phyloP scores from a whole-genome alignment of 2,797 vertebrate genomes.

The Scleropages formosus region DNA sequence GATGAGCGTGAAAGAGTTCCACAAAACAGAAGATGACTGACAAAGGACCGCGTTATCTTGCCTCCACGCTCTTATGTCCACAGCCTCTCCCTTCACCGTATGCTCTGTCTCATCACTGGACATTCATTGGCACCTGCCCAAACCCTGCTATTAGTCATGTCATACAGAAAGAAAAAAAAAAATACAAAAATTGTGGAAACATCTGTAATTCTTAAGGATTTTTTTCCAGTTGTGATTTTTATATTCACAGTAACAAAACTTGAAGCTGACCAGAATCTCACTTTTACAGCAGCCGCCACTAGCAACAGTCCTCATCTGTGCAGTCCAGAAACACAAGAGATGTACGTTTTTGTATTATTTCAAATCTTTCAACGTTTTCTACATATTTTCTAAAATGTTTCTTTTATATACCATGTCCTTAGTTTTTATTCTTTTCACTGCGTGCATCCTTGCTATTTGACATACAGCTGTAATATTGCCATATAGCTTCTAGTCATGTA shows the following conservation, averaged over 20 bases:
- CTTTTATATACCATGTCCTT: slow-evolving; percentile 63
- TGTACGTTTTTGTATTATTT: slow-evolving; percentile 67
- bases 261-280: slow-evolving; percentile 13
- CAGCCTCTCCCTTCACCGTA: neutral
- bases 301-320: slow-evolving; percentile 22
- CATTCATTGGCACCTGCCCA: neutral
- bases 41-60: too few relatives aligned
- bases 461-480: neutral
- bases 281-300: slow-evolving; percentile 4
- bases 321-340: slow-evolving; percentile 41
- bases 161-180: too few relatives aligned
- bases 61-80: too few relatives aligned
- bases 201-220: neutral
- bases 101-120: neutral
- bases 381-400: slow-evolving; percentile 67
- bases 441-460: neutral
- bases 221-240: neutral
- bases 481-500: neutral
- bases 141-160: neutral
- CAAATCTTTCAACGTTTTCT: slow-evolving; percentile 69
- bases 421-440: slow-evolving; percentile 31
- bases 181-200: neutral
- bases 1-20: neutral
- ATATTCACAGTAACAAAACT: slow-evolving; percentile 19
- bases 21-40: neutral